Base-by-base conservation (phyloP, 2,797 vertebrate genomes). In the Phalloptychus januarius region DNA sequence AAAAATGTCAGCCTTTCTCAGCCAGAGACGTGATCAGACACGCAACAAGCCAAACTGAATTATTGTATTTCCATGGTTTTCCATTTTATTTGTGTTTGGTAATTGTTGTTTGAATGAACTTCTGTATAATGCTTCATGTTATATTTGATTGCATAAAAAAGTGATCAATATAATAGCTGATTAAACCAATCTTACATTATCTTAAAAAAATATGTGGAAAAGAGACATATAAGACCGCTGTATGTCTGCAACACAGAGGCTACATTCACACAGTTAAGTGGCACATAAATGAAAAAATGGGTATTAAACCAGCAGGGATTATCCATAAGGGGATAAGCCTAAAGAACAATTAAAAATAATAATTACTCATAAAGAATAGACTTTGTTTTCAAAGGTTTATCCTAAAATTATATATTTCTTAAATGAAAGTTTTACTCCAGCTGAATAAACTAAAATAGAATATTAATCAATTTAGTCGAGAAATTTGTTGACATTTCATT, bases 281-380 rank as follows among this genome's bases (percentile, higher is more conserved):
- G 70, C 58, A n/a, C 70, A 18, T 78, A 72, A 88, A 83, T 65
- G 58, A 72, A 42, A 42, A 61, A 50, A 7, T 56, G 36, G 31
- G 23, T 4, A 16, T 12, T 46, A 44, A 73, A 78, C 71, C 81
- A 84, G 75, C 31, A 76, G 83, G 76, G 65, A 18, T 78, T 78
- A 45, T 81, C 85, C 28, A 67, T 76, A 69, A 80, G n/a, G 36
- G 45, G 74, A 84, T 88, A 79, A 81, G 31, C 4, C 69, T 69
- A 7, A 15, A 8, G 6, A 67, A 67, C 38, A 67, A 38, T 67
- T 67, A 12, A 23, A 78, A 65, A n/a, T n/a, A 74, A 63, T 74
- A 38, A 80, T 74, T 7, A 65, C 7, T 45, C 2, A 45, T 18
- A 36, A 45, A 52, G 46, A 76, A 13, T 15, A 5, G 36, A 2